phyloP scores from a whole-genome alignment of 1,140 invertebrate genomes.

The Mesaphorura yosii region DNA sequence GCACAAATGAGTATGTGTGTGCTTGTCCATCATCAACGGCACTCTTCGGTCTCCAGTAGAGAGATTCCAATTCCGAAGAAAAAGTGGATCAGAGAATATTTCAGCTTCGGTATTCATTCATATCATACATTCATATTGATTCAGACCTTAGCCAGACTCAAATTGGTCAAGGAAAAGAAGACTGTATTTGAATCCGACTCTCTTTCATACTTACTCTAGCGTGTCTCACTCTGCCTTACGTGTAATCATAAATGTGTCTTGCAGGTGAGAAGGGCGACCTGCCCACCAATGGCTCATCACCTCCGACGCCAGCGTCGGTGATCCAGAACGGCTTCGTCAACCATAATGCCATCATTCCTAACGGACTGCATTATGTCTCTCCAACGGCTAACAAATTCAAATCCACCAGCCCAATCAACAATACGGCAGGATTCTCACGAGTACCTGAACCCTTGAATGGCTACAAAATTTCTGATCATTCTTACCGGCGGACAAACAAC shows the following conservation, averaged over 20 bases:
- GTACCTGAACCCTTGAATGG: slow-evolving; percentile 31
- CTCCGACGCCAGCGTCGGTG: slow-evolving; percentile 14
- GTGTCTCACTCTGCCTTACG: not conserved
- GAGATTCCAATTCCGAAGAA: slow-evolving; percentile 49
- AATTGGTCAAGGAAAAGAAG: not conserved
- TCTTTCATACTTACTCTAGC: not conserved
- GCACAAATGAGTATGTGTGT: slow-evolving; percentile 26
- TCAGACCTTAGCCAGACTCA: not conserved
- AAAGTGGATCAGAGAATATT: slow-evolving; percentile 58
- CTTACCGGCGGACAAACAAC: slow-evolving; percentile 24
- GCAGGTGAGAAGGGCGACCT: slow-evolving; percentile 31
- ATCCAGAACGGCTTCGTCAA: slow-evolving; percentile 27
- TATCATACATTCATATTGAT: no score
- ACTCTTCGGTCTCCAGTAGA: slow-evolving; percentile 4
- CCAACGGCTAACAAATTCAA: slow-evolving; percentile 18
- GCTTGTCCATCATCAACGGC: slow-evolving; percentile 12
- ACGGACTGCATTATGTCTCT: slow-evolving; percentile 25
- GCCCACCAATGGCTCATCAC: slow-evolving; percentile 23
- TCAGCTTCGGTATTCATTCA: slow-evolving; percentile 29
- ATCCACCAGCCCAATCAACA: slow-evolving; percentile 10
- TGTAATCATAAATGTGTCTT: slow-evolving; percentile 14
- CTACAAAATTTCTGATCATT: slow-evolving; percentile 30
- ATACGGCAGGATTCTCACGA: slow-evolving; percentile 20
- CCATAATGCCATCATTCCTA: slow-evolving; percentile 20
- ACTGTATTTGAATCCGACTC: not conserved